A percentile compares a stretch with the other conserved stretches of the same genome.
Evolutionary conservation across 2,888 invertebrate genomes (phyloP).

Genomic region (Aricia artaxerxes): DNA sequence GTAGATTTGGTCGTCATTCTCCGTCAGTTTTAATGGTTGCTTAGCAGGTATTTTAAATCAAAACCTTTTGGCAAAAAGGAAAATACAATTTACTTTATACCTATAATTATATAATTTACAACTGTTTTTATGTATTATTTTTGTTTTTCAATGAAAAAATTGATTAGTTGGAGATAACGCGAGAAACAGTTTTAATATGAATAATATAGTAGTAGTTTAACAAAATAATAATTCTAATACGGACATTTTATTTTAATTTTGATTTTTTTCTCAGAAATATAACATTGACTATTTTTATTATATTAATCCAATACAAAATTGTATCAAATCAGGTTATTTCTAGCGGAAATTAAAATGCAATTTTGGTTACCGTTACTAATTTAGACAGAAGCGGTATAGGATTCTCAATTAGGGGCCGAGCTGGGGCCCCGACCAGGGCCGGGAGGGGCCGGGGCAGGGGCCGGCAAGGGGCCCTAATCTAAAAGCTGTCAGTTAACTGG

Average conservation of each 20-base stretch:
- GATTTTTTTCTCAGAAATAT: not conserved
- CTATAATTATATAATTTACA: not conserved
- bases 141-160: too few species aligned
- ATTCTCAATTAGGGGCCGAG: constrained; percentile 71
- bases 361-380: constrained; percentile 78
- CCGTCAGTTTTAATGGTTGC: not conserved
- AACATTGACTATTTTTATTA: constrained; percentile 31
- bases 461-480: constrained; percentile 66
- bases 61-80: not conserved
- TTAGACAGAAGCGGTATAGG: constrained; percentile 66
- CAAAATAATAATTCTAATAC: too few species aligned
- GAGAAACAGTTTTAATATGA: too few species aligned
- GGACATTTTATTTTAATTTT: not conserved
- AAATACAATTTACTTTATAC: not conserved
- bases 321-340: constrained; percentile 59
- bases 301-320: constrained; percentile 27
- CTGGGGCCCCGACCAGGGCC: constrained; percentile 51
- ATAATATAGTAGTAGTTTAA: too few species aligned
- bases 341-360: constrained; percentile 76
- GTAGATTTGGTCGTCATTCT: not conserved
- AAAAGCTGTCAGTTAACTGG: constrained; percentile 75
- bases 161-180: too few species aligned
- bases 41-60: not conserved
- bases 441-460: constrained; percentile 36
- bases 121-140: too few species aligned